phyloP scores from a whole-genome alignment of 2,113 vertebrate genomes.

The Taxidea taxus region DNA sequence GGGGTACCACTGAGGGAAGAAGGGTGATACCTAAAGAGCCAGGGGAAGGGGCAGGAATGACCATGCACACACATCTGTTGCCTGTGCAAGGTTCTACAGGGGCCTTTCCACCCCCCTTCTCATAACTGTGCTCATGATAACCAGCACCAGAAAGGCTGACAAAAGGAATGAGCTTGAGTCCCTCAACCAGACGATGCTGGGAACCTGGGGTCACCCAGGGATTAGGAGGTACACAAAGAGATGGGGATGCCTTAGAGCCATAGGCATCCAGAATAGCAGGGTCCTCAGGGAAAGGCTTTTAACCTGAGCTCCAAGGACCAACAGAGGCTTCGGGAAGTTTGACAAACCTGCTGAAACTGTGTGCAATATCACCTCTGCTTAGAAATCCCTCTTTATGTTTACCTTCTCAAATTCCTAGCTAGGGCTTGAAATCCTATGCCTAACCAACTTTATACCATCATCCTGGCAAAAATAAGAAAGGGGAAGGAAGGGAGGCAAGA shows the following conservation, averaged over 20 bases:
- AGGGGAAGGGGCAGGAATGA: too few species aligned
- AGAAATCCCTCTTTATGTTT: neutral
- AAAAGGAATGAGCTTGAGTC: neutral
- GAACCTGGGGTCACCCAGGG: too few species aligned
- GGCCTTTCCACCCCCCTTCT: rapidly evolving
- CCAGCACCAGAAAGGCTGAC: neutral
- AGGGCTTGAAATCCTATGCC: neutral
- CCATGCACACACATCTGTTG: rapidly evolving
- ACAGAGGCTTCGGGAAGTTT: rapidly evolving
- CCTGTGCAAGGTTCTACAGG: rapidly evolving
- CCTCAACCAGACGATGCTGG: neutral
- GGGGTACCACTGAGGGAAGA: rapidly evolving
- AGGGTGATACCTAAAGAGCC: too few species aligned
- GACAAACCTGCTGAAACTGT: too few species aligned
- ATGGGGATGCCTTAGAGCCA: neutral
- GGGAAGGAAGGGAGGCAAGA: too few species aligned
- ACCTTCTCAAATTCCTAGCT: neutral
- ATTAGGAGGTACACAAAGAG: neutral
- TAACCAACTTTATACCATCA: neutral
- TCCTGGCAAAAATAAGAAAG: neutral
- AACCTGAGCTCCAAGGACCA: neutral
- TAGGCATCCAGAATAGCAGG: neutral
- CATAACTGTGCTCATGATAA: rapidly evolving
- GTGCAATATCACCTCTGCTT: rapidly evolving
- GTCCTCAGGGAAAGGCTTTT: neutral